A percentile compares a stretch with the other conserved stretches of the same genome.
These are phyloP conservation scores for Nannospalax galili DNA, from an alignment of 2,113 vertebrate species.

Conservation along the genomic window DNA sequence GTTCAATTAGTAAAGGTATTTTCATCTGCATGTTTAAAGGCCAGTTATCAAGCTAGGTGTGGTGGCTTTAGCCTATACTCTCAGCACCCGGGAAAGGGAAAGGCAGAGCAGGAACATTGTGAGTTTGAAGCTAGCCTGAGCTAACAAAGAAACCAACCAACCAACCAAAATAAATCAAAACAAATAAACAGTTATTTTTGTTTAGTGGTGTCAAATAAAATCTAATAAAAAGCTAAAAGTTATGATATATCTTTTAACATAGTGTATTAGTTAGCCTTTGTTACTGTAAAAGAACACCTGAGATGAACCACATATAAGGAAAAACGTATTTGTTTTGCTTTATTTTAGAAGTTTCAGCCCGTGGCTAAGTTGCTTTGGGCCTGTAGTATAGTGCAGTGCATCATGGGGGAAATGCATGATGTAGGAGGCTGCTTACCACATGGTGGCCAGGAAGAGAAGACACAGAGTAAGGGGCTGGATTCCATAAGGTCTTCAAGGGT, in stretches of 20 bases:
- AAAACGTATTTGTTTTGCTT: too few species aligned
- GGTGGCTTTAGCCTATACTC: background rate
- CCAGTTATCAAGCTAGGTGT: background rate
- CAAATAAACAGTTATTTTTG: background rate
- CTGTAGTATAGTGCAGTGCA: background rate
- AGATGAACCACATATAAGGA: background rate
- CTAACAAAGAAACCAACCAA: too few species aligned
- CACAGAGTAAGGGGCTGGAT: too few species aligned
- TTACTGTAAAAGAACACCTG: background rate
- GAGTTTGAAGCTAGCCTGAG: too few species aligned
- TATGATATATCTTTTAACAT: background rate
- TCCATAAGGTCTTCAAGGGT: background rate
- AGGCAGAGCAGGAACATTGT: too few species aligned
- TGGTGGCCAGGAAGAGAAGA: background rate
- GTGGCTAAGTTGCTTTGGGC: background rate
- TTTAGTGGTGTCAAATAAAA: background rate
- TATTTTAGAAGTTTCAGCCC: background rate
- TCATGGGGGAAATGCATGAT: background rate
- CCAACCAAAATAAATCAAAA: too few species aligned
- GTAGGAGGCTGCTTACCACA: background rate
- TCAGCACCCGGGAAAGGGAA: too few species aligned
- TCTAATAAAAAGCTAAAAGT: background rate
- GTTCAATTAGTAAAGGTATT: background rate
- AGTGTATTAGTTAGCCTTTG: background rate
- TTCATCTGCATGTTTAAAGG: slow-evolving; percentile 17